These are phyloP conservation scores for Campylomormyrus tamandua DNA, from an alignment of 2,113 vertebrate species.

Conservation along the genomic window DNA sequence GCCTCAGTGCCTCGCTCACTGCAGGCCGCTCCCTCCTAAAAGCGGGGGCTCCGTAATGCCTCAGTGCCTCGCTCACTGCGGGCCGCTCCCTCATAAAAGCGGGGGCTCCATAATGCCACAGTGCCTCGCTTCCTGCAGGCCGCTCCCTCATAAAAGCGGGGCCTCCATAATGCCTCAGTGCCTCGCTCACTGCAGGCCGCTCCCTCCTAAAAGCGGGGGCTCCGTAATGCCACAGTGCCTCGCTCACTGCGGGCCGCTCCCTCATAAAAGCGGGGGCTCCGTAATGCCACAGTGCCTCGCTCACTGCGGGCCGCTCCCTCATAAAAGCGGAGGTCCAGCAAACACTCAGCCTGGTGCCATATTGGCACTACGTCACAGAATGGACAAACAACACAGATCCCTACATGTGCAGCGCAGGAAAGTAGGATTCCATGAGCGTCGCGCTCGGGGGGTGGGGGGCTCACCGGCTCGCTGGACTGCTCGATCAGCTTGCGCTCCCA, in stretches of 20 bases:
- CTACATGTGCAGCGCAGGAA: too few species aligned
- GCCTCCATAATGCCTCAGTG: too few species aligned
- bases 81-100: background rate
- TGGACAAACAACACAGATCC: background rate
- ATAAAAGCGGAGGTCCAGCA: background rate
- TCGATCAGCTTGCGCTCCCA: conserved; percentile 76
- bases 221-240: too few species aligned
- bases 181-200: background rate
- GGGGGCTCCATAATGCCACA: too few species aligned
- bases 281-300: background rate
- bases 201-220: background rate
- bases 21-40: background rate
- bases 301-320: background rate
- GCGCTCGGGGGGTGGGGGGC: background rate
- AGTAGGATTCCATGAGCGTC: background rate
- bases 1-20: background rate
- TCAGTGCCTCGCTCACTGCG: too few species aligned
- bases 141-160: too few species aligned
- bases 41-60: background rate
- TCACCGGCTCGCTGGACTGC: conserved; percentile 14
- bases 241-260: too few species aligned
- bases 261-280: background rate
- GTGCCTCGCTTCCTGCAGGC: too few species aligned
- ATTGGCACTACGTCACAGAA: background rate
- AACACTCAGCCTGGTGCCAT: background rate